phyloP scores from a whole-genome alignment of 2,113 vertebrate genomes.

The Protobothrops flavoviridis region DNA sequence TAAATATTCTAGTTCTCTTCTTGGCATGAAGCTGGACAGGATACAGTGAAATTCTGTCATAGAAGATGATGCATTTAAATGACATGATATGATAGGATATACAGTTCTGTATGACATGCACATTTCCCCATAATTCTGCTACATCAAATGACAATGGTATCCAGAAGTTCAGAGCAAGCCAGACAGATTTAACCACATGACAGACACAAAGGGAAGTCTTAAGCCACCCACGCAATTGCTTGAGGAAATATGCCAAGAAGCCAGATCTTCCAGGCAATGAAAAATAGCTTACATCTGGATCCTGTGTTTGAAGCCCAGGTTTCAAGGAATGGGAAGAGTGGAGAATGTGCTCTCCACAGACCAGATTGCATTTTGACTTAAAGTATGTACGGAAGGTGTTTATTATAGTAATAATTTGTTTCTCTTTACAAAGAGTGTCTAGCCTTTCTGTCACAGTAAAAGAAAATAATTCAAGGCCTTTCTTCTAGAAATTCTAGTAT shows the following conservation, averaged over 20 bases:
- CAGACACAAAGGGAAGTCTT: conserved; percentile 64
- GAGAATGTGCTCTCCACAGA: conserved; percentile 43
- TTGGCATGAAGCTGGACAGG: neutral
- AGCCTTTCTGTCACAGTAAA: conserved; percentile 39
- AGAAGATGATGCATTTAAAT: neutral
- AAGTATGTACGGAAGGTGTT: conserved; percentile 60
- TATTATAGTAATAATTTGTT: conserved; percentile 62
- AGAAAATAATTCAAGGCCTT: conserved; percentile 53
- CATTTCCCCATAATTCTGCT: conserved; percentile 50
- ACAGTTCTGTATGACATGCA: neutral
- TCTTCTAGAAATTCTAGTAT: conserved; percentile 21
- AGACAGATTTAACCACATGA: conserved; percentile 69
- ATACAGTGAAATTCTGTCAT: conserved; percentile 29
- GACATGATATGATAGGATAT: neutral
- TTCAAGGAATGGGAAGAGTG: conserved; percentile 62
- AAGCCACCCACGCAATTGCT: conserved; percentile 66
- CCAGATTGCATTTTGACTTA: conserved; percentile 60
- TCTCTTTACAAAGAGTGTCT: conserved; percentile 47
- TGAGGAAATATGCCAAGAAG: conserved; percentile 70
- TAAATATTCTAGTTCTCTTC: neutral
- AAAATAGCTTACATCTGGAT: conserved; percentile 66
- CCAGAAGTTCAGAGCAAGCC: conserved; percentile 59
- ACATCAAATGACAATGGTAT: conserved; percentile 66
- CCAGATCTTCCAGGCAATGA: conserved; percentile 57
- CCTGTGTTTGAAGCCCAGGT: conserved; percentile 61